phyloP scores from a whole-genome alignment of 2,888 invertebrate genomes.

The Pachydiplax longipennis region DNA sequence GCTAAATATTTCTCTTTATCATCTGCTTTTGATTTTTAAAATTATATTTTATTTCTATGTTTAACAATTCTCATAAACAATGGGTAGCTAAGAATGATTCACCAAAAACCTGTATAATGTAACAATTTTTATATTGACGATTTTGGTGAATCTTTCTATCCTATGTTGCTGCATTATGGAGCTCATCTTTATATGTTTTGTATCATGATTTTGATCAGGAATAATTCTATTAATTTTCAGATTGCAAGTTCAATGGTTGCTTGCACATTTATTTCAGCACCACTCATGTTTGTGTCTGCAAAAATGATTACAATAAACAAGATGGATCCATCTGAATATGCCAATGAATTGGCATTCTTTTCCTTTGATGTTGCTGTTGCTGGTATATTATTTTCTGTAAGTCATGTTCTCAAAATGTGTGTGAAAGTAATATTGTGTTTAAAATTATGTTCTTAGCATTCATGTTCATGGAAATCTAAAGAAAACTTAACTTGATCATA shows the following conservation, averaged over 20 bases:
- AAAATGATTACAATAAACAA: constrained; percentile 87
- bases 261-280: constrained; percentile 92
- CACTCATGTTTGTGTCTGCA: constrained; percentile 93
- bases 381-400: constrained; percentile 75
- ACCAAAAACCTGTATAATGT: no score
- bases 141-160: no score
- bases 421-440: neutral
- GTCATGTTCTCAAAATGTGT: constrained; percentile 50
- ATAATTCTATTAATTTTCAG: constrained; percentile 61
- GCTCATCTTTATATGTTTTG: neutral
- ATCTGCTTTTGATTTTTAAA: no score
- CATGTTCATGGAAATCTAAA: no score
- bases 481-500: neutral
- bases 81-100: no score
- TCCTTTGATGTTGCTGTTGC: constrained; percentile 85
- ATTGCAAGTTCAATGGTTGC: constrained; percentile 94
- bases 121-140: no score
- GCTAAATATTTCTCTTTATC: no score
- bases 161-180: no score
- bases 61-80: no score
- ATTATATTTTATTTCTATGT: no score
- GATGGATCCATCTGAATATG: constrained; percentile 73
- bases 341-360: constrained; percentile 77
- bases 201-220: neutral
- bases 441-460: neutral